Evolutionary conservation across 2,113 vertebrate species (phyloP).

Genomic region (Cercocebus atys): DNA sequence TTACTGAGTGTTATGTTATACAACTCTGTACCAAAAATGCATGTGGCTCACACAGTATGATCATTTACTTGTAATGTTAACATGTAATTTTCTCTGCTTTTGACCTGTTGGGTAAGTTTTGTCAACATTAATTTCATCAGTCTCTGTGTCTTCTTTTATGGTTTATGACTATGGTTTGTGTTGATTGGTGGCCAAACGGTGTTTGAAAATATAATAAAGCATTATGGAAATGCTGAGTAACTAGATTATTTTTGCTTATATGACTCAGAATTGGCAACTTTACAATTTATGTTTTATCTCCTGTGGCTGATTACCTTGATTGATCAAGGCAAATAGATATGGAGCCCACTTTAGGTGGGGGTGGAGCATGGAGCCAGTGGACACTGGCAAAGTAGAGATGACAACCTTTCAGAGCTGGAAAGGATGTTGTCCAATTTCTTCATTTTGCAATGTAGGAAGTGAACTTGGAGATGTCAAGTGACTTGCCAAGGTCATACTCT

Average conservation of each 20-base stretch:
- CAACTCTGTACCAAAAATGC: background rate
- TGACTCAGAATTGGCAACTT: constrained; percentile 51
- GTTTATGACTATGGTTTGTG: background rate
- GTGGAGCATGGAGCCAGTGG: background rate
- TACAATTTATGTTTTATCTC: constrained; percentile 43
- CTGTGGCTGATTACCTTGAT: constrained; percentile 21
- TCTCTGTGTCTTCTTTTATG: background rate
- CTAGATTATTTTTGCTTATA: constrained; percentile 25
- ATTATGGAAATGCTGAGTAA: constrained; percentile 34
- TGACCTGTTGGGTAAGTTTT: background rate
- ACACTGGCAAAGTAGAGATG: background rate
- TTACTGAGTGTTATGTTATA: background rate
- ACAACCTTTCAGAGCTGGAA: background rate
- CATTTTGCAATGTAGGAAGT: constrained; percentile 11
- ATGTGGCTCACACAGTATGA: background rate
- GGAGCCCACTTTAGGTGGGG: background rate
- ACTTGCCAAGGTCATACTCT: background rate
- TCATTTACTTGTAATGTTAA: background rate
- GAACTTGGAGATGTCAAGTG: background rate
- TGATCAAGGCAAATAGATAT: background rate
- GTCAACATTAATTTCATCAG: background rate
- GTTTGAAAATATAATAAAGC: background rate
- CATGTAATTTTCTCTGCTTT: background rate
- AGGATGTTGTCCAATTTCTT: background rate
- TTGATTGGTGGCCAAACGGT: background rate